phyloP scores from a whole-genome alignment of 2,888 invertebrate genomes.

The Drosophila fungiperda region DNA sequence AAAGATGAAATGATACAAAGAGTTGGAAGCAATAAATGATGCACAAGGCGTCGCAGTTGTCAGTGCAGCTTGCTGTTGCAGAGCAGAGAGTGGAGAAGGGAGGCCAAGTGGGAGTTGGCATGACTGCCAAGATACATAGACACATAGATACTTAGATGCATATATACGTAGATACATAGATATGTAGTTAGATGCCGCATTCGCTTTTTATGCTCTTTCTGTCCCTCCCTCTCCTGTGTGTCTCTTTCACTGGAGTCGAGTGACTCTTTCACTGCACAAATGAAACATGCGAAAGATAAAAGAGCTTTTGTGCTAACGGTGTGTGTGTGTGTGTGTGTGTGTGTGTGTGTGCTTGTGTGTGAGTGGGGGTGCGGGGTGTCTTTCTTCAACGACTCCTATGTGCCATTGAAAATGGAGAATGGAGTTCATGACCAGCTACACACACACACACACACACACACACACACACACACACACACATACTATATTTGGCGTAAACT shows the following conservation, averaged over 20 bases:
- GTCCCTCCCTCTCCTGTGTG: not conserved
- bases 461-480: slow-evolving; percentile 25
- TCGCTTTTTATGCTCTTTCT: slow-evolving; percentile 39
- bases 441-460: slow-evolving; percentile 22
- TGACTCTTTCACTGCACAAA: slow-evolving; percentile 58
- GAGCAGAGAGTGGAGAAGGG: not conserved
- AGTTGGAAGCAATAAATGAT: slow-evolving; percentile 64
- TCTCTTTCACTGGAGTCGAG: slow-evolving; percentile 40
- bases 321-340: not conserved
- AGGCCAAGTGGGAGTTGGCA: slow-evolving; percentile 26
- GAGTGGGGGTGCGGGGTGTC: not conserved
- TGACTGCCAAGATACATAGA: slow-evolving; percentile 36
- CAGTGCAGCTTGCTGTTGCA: slow-evolving; percentile 21
- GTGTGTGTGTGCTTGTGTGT: no score
- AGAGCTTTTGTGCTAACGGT: slow-evolving; percentile 62
- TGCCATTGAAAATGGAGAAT: slow-evolving; percentile 80
- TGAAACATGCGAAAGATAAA: slow-evolving; percentile 69
- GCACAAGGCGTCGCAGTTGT: slow-evolving; percentile 57
- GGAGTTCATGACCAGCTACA: slow-evolving; percentile 78
- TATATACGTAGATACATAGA: slow-evolving; percentile 10
- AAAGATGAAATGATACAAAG: slow-evolving; percentile 46
- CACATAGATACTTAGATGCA: slow-evolving; percentile 46
- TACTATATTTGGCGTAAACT: slow-evolving; percentile 68
- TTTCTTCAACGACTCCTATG: slow-evolving; percentile 38
- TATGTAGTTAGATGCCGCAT: slow-evolving; percentile 51